These are phyloP conservation scores for Hemicrepidius hirtus DNA, from an alignment of 2,888 invertebrate genomes.

Conservation along the genomic window DNA sequence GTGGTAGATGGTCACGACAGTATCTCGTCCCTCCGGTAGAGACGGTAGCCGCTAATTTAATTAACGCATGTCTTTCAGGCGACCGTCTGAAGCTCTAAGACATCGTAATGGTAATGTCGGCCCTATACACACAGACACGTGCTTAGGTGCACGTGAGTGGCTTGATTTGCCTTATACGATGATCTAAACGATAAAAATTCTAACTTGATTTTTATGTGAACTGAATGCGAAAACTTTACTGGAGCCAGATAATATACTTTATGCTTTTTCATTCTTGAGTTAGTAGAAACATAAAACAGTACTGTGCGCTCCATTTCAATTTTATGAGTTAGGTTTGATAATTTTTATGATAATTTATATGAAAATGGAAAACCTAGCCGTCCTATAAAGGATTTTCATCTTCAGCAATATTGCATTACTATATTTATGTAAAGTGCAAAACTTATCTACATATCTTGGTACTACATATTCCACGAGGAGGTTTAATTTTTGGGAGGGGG, in stretches of 20 bases:
- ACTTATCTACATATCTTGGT: too few relatives aligned
- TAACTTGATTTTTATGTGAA: conserved; percentile 45
- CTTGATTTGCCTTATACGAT: conserved; percentile 49
- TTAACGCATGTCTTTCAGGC: conserved; percentile 50
- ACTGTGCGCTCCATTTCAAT: too few relatives aligned
- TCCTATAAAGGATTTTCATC: too few relatives aligned
- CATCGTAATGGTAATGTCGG: conserved; percentile 50
- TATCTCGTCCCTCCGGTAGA: conserved; percentile 40
- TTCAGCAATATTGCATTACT: too few relatives aligned
- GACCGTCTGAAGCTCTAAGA: conserved; percentile 50
- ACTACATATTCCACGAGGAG: too few relatives aligned
- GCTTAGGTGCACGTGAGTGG: conserved; percentile 41
- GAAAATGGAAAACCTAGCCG: too few relatives aligned
- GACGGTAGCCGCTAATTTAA: conserved; percentile 49
- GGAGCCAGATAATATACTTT: not conserved
- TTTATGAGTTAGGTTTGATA: too few relatives aligned
- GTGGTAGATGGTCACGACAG: conserved; percentile 41
- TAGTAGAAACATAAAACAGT: too few relatives aligned
- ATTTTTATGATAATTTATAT: too few relatives aligned
- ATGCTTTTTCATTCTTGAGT: not conserved
- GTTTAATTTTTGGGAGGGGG: too few relatives aligned
- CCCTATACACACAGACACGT: conserved; percentile 49
- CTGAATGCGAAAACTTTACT: conserved; percentile 35
- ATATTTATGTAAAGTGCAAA: too few relatives aligned
- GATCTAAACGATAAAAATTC: conserved; percentile 44